phyloP scores from a whole-genome alignment of 1,140 invertebrate species.

The Platyscapa corneri region DNA sequence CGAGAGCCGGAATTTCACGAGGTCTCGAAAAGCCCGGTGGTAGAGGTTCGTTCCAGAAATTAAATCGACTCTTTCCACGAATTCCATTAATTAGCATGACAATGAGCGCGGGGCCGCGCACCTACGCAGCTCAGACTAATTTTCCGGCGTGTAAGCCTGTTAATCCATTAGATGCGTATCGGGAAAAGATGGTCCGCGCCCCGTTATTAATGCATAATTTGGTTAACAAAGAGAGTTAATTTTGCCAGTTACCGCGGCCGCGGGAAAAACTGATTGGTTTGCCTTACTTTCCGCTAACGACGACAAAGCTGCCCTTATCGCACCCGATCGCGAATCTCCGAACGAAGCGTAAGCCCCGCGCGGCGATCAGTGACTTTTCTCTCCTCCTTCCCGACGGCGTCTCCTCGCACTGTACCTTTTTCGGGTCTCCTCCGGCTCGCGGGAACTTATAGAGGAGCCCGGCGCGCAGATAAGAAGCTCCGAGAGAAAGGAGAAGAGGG shows the following conservation, averaged over 20 bases:
- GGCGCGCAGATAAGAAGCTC: neutral
- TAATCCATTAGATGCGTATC: neutral
- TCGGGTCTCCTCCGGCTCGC: neutral
- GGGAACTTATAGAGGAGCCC: conserved; percentile 12
- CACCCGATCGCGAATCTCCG: conserved; percentile 11
- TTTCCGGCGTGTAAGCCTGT: neutral
- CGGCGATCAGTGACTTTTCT: conserved; percentile 22
- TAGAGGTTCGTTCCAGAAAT: neutral
- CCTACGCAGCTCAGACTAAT: neutral
- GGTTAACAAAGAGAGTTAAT: neutral
- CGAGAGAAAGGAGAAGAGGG: conserved; percentile 10
- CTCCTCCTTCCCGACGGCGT: conserved; percentile 13
- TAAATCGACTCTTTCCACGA: neutral
- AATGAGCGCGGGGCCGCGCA: neutral
- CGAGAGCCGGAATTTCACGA: no score
- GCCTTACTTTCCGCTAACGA: neutral
- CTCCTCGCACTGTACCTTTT: conserved; percentile 34
- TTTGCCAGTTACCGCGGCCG: neutral
- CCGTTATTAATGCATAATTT: neutral
- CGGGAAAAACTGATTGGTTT: neutral
- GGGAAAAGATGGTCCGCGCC: neutral
- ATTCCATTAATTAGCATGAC: neutral
- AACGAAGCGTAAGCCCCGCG: conserved; percentile 8
- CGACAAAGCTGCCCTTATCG: conserved; percentile 19
- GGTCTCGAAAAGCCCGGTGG: neutral